These are phyloP conservation scores for Drosophila lacicola DNA, from an alignment of 2,888 invertebrate genomes.

Conservation along the genomic window DNA sequence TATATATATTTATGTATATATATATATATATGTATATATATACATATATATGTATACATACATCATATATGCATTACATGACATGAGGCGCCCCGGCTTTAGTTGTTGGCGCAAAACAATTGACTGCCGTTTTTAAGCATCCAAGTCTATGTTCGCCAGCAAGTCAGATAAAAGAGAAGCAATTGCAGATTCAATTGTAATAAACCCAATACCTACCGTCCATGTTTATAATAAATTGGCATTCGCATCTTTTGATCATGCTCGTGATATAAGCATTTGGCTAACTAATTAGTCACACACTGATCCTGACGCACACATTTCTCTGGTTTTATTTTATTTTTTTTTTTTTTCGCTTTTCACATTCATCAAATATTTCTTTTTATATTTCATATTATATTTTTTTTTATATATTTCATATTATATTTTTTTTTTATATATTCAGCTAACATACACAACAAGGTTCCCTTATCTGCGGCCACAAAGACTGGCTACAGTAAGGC, in stretches of 20 bases:
- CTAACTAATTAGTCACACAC: conserved; percentile 5
- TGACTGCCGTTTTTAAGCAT: conserved; percentile 10
- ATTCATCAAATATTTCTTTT: background rate
- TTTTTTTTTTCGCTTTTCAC: background rate
- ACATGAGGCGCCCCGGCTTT: conserved; percentile 1
- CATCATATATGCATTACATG: conserved; percentile 3
- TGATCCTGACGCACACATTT: conserved; percentile 23
- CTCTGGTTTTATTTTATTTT: conserved; percentile 6
- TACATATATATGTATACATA: conserved; percentile 8
- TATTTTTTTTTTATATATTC: conserved; percentile 3
- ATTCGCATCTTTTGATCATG: conserved; percentile 42
- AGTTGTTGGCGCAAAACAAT: conserved; percentile 9
- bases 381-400: background rate
- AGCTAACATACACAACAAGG: conserved; percentile 18
- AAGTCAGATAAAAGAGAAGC: conserved; percentile 23
- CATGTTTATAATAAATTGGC: conserved; percentile 45
- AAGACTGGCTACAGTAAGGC: conserved; percentile 40
- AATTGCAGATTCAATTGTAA: conserved; percentile 35
- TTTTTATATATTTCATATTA: conserved; percentile 1
- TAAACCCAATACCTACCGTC: conserved; percentile 30
- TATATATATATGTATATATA: background rate
- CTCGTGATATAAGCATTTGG: conserved; percentile 8
- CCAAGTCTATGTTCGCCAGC: conserved; percentile 28
- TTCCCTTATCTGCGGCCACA: conserved; percentile 20
- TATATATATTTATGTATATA: conserved; percentile 5